A percentile compares a stretch with the other conserved stretches of the same genome.
Evolutionary conservation across 1,140 invertebrate species (phyloP).

Genomic region (Habropoda laboriosa): DNA sequence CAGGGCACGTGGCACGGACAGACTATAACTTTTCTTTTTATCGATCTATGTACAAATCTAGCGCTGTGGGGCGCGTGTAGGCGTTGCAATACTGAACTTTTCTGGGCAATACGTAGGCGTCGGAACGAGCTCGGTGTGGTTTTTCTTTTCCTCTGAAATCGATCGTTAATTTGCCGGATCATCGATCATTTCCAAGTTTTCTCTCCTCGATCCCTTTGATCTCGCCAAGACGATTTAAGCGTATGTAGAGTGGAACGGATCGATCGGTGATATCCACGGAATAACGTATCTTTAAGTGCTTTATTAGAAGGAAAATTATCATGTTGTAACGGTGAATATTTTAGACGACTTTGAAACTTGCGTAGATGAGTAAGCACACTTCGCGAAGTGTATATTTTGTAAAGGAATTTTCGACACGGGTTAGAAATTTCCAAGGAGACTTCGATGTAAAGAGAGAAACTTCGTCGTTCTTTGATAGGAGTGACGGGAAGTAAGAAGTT

Average conservation of each 20-base stretch:
- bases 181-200: conserved; percentile 15
- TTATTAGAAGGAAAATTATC: neutral
- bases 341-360: too few species aligned
- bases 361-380: too few species aligned
- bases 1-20: conserved; percentile 2
- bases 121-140: neutral
- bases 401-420: neutral
- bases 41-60: conserved; percentile 21
- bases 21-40: conserved; percentile 25
- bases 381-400: too few species aligned
- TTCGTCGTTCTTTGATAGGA: neutral
- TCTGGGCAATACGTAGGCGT: neutral
- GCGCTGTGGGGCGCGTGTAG: neutral
- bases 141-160: neutral
- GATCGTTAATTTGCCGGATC: conserved; percentile 10
- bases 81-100: neutral
- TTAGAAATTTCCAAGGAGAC: neutral
- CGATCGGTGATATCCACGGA: neutral
- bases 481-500: neutral
- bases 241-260: neutral
- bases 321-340: too few species aligned
- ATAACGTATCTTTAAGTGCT: neutral
- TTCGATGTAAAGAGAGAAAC: conserved; percentile 1
- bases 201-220: neutral
- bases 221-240: neutral